phyloP scores from a whole-genome alignment of 2,113 vertebrate genomes.

The Corythornis madagascariensis region DNA sequence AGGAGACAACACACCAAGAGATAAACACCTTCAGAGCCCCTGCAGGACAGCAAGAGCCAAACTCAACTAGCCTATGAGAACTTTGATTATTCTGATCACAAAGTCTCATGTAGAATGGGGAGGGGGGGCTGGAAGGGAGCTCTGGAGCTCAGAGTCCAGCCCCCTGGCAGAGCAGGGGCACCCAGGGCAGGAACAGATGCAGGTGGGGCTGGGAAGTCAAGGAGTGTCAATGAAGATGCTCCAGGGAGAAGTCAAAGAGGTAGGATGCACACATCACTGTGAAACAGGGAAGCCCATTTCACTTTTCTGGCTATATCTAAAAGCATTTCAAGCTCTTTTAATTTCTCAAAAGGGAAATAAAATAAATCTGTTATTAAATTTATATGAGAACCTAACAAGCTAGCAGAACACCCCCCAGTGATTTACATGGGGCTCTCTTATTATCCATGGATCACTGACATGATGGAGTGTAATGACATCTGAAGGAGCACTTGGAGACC shows the following conservation, averaged over 20 bases:
- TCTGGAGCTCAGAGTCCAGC: too few species aligned
- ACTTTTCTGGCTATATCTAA: not conserved
- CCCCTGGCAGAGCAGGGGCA: too few species aligned
- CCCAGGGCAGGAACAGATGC: too few species aligned
- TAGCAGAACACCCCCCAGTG: constrained; percentile 37
- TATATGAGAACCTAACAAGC: constrained; percentile 50
- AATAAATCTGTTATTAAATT: constrained; percentile 56
- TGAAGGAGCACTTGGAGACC: constrained; percentile 59
- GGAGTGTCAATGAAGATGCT: too few species aligned
- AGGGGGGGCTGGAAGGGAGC: too few species aligned
- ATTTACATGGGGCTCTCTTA: constrained; percentile 27
- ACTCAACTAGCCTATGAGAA: not conserved
- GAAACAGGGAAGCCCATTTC: constrained; percentile 1
- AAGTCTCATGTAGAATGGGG: too few species aligned
- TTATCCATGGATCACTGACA: constrained; percentile 59
- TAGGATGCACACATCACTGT: not conserved
- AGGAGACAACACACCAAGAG: not conserved
- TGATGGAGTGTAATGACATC: constrained; percentile 33
- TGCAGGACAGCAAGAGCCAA: not conserved
- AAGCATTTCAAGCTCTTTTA: constrained; percentile 23
- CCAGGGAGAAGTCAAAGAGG: not conserved
- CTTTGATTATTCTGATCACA: fast-evolving
- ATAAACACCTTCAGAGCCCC: not conserved
- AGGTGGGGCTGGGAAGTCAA: too few species aligned
- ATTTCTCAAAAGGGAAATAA: constrained; percentile 45